Percentiles rank a stretch among this genome's conserved stretches.
These are phyloP conservation scores for Isoperla grammatica DNA, from an alignment of 2,888 invertebrate species.

Conservation along the genomic window DNA sequence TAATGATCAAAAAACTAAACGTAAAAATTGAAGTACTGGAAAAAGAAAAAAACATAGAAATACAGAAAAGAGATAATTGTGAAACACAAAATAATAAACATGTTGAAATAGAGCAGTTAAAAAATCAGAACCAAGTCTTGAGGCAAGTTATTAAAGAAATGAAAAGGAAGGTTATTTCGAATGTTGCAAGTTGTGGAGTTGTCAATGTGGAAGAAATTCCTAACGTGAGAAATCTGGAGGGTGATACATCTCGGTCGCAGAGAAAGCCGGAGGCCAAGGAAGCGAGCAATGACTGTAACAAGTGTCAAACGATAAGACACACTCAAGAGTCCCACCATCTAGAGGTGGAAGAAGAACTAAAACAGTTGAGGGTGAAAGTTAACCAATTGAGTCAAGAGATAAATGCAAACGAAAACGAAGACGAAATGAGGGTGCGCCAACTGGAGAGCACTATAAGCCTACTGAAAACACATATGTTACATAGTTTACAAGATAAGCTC, in stretches of 20 bases:
- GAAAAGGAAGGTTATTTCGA: constrained; percentile 1
- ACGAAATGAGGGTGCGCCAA: constrained; percentile 2
- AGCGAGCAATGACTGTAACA: no score
- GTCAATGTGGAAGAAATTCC: no score
- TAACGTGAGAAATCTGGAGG: no score
- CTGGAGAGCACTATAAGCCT: constrained; percentile 10
- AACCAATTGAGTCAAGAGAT: not conserved
- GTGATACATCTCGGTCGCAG: no score
- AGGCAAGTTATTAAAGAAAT: constrained; percentile 17
- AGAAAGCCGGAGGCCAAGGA: no score
- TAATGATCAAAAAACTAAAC: no score
- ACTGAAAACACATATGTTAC: constrained; percentile 13
- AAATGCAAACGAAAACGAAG: not conserved
- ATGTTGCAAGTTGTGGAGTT: no score
- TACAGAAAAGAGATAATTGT: no score
- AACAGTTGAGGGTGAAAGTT: not conserved
- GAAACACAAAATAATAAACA: no score
- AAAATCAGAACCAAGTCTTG: constrained; percentile 14
- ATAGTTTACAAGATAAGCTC: constrained; percentile 8
- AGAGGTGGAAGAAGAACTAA: not conserved
- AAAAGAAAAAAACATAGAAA: no score
- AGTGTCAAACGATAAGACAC: not conserved
- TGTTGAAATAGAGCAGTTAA: not conserved
- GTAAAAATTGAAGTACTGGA: no score
- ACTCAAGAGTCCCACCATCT: not conserved